Percentiles rank a stretch among this genome's conserved stretches.
Conservation (phyloP, 1,140 invertebrate species). For the Dufourea novaeangliae region DNA sequence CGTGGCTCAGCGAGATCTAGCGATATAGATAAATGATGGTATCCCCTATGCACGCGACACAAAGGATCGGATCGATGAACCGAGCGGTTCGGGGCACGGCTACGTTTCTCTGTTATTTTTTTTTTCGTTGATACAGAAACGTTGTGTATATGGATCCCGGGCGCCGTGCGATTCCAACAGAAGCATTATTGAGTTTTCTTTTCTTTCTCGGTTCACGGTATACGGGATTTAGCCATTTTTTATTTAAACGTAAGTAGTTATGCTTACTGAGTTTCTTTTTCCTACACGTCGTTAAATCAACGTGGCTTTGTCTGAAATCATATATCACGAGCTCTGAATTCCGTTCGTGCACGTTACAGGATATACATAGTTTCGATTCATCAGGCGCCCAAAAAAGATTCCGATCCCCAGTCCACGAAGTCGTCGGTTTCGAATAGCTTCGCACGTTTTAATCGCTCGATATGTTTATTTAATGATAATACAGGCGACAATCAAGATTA, state of each 20-base stretch:
- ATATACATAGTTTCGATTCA: constrained; percentile 20
- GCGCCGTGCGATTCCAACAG: constrained; percentile 28
- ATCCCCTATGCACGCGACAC: constrained; percentile 27
- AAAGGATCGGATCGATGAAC: constrained; percentile 25
- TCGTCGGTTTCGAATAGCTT: no score
- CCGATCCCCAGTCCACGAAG: no score
- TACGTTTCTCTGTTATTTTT: constrained; percentile 26
- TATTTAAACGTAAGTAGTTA: constrained; percentile 46
- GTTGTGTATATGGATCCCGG: constrained; percentile 33
- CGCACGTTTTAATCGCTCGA: no score
- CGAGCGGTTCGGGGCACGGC: constrained; percentile 13
- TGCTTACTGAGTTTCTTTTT: constrained; percentile 38
- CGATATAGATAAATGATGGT: constrained; percentile 17
- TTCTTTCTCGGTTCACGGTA: constrained; percentile 23
- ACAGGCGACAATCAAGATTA: no score
- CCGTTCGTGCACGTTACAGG: not conserved
- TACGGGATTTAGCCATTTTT: constrained; percentile 44
- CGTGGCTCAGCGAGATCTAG: constrained; percentile 26
- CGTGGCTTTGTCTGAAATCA: constrained; percentile 74
- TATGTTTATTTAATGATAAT: no score
- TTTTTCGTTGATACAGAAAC: constrained; percentile 37
- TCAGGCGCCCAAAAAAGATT: constrained; percentile 25
- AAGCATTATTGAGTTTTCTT: not conserved
- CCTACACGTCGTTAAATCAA: constrained; percentile 67
- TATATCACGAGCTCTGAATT: constrained; percentile 50